A percentile compares a stretch with the other conserved stretches of the same genome.
Evolutionary conservation across 2,888 invertebrate genomes (phyloP).

Genomic region (Mongoloraphidia duomilia): DNA sequence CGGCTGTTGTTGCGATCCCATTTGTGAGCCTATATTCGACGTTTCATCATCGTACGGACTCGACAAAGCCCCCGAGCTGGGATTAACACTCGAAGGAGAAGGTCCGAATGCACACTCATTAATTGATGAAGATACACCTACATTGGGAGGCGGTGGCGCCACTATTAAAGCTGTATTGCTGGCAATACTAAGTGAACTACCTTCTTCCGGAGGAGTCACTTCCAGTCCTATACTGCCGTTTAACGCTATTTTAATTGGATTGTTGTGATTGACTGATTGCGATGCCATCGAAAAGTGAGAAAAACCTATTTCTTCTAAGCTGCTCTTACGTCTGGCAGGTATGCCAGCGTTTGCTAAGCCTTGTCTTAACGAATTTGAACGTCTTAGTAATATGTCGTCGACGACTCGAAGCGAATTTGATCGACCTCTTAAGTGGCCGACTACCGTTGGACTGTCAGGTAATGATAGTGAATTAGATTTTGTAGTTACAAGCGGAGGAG

Average conservation of each 20-base stretch:
- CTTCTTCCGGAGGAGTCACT: constrained; percentile 41
- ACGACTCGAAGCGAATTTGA: constrained; percentile 78
- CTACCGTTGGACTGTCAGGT: constrained; percentile 76
- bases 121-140: constrained; percentile 4
- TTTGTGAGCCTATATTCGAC: constrained; percentile 14
- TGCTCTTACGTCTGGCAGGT: constrained; percentile 55
- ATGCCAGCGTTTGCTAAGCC: constrained; percentile 52
- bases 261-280: constrained; percentile 48
- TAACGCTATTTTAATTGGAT: constrained; percentile 71
- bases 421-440: constrained; percentile 62
- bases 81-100: constrained; percentile 12
- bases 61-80: constrained; percentile 24
- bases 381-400: constrained; percentile 67
- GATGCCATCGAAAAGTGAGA: constrained; percentile 53
- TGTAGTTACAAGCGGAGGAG: constrained; percentile 66
- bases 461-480: constrained; percentile 81
- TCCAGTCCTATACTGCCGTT: constrained; percentile 78
- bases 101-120: constrained; percentile 3
- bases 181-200: constrained; percentile 35
- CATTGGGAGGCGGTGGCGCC: constrained; percentile 25
- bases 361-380: constrained; percentile 73
- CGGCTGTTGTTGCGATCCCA: background rate
- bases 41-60: constrained; percentile 9
- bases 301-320: constrained; percentile 73
- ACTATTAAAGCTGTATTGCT: constrained; percentile 39